These are phyloP conservation scores for Pseudanteris insignis DNA, from an alignment of 2,888 invertebrate species.

Conservation along the genomic window DNA sequence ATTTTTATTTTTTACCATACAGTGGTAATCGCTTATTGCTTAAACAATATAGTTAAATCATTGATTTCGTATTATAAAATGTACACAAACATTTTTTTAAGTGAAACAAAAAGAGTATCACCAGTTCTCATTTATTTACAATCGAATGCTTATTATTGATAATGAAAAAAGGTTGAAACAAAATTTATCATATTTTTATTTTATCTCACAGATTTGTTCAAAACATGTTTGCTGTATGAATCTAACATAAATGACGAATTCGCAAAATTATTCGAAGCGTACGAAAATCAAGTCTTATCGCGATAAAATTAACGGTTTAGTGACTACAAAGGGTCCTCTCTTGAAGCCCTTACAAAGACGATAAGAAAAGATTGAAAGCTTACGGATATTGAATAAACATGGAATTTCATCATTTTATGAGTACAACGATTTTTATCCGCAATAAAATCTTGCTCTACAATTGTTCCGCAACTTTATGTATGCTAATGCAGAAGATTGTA, in stretches of 20 bases:
- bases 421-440: conserved; percentile 54
- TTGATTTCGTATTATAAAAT: too few relatives aligned
- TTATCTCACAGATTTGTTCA: conserved; percentile 7
- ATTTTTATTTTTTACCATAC: too few relatives aligned
- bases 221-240: conserved; percentile 14
- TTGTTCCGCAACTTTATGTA: conserved; percentile 59
- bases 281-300: conserved; percentile 46
- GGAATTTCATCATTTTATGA: conserved; percentile 65
- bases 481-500: conserved; percentile 58
- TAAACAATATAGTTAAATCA: too few relatives aligned
- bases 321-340: conserved; percentile 25
- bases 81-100: too few relatives aligned
- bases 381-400: conserved; percentile 65
- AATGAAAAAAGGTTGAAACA: neutral
- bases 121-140: too few relatives aligned
- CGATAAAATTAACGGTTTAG: conserved; percentile 48
- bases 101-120: too few relatives aligned
- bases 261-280: too few relatives aligned
- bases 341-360: too few relatives aligned
- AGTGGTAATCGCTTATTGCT: too few relatives aligned
- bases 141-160: too few relatives aligned
- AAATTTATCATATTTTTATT: too few relatives aligned
- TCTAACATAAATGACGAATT: conserved; percentile 31
- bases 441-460: conserved; percentile 50
- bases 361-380: conserved; percentile 39